Evolutionary conservation across 1,140 invertebrate genomes (phyloP).

Genomic region (Drosophila ananassae): DNA sequence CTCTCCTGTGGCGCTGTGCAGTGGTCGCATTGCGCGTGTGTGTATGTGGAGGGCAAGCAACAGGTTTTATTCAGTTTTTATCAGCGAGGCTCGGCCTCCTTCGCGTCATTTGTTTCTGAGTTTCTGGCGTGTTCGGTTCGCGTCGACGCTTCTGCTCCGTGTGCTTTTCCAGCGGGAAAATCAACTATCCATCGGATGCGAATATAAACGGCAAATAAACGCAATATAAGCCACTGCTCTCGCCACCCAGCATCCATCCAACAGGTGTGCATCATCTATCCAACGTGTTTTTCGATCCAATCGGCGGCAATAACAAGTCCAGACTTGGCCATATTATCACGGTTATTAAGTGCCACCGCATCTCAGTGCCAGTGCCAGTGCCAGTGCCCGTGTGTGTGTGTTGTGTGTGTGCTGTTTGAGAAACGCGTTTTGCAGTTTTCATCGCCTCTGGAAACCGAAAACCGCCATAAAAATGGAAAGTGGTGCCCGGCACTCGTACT

Average conservation of each 20-base stretch:
- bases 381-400: conserved; percentile 20
- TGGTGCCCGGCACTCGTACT: conserved; percentile 51
- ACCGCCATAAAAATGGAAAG: conserved; percentile 65
- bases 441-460: conserved; percentile 35
- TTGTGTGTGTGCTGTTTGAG: conserved; percentile 37
- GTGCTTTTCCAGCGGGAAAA: conserved; percentile 25
- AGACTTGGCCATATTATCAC: conserved; percentile 59
- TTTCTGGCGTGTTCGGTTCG: conserved; percentile 5
- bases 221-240: conserved; percentile 1
- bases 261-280: conserved; percentile 32
- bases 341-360: conserved; percentile 38
- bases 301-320: conserved; percentile 61
- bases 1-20: conserved; percentile 6
- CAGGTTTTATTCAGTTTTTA: conserved; percentile 29
- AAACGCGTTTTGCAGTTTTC: conserved; percentile 66
- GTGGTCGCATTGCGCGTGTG: conserved; percentile 7
- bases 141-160: background rate
- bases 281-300: conserved; percentile 16
- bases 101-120: conserved; percentile 32
- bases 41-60: conserved; percentile 87
- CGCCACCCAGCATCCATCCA: no score
- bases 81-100: conserved; percentile 7
- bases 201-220: conserved; percentile 23
- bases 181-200: conserved; percentile 31
- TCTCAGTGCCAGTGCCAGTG: background rate